Evolutionary conservation across 2,797 vertebrate genomes (phyloP).

Genomic region (Peromyscus attwateri): DNA sequence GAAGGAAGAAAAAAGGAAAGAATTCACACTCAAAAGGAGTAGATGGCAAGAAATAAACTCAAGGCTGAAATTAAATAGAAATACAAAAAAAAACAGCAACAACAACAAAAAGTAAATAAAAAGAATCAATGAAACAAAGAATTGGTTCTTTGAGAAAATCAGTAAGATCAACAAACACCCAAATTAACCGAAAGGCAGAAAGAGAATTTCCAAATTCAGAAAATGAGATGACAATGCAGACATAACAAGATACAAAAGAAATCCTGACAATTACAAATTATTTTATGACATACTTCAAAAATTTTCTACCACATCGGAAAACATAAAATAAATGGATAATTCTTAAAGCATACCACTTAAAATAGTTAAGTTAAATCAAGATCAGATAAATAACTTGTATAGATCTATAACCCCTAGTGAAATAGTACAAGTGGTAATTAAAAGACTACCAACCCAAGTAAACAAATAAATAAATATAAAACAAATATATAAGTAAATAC

Average conservation of each 20-base stretch:
- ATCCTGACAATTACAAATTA: neutral
- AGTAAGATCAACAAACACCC: neutral
- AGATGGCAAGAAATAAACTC: neutral
- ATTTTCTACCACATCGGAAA: neutral
- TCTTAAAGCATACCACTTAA: neutral
- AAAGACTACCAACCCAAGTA: neutral
- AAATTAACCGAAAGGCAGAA: neutral
- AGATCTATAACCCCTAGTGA: neutral
- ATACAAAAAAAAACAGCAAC: neutral
- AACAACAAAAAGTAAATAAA: neutral
- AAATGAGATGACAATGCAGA: neutral
- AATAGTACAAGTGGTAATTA: neutral
- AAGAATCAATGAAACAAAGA: neutral
- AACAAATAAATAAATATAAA: neutral
- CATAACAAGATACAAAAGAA: neutral
- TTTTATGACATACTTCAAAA: neutral
- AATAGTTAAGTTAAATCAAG: neutral
- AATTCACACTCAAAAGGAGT: neutral
- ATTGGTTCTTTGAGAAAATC: neutral
- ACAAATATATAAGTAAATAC: neutral
- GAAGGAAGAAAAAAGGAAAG: neutral
- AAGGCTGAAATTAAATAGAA: neutral
- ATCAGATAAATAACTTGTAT: neutral
- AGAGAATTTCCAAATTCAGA: neutral
- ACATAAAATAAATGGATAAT: neutral